Percentiles rank a stretch among this genome's conserved stretches.
Evolutionary conservation across 37 sponge, comb jelly and placozoan genomes (phyloP).

Genomic region (Ianthella basta): DNA sequence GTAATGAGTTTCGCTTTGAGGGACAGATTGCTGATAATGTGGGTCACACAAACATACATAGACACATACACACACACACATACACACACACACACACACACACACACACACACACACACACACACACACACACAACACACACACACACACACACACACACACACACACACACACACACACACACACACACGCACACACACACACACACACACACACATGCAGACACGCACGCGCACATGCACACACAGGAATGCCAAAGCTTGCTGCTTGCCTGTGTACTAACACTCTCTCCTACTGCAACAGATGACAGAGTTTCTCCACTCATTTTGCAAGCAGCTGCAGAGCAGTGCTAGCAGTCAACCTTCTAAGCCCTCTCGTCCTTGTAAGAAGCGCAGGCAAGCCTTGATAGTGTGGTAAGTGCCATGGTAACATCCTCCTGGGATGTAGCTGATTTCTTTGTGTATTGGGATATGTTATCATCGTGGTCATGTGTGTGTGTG

Average conservation of each 20-base stretch:
- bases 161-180: not conserved
- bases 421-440: not conserved
- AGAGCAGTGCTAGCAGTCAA: too few species aligned
- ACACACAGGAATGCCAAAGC: not conserved
- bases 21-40: not conserved
- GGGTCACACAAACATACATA: not conserved
- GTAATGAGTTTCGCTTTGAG: too few species aligned
- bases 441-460: not conserved
- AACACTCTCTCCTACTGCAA: not conserved
- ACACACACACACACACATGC: slow-evolving; percentile 15
- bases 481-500: too few species aligned
- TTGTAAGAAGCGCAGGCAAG: not conserved
- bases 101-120: not conserved
- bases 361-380: too few species aligned
- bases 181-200: not conserved
- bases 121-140: not conserved
- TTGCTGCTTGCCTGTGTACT: not conserved
- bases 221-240: not conserved
- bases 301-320: too few species aligned
- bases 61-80: not conserved
- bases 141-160: not conserved
- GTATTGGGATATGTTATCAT: too few species aligned
- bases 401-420: slow-evolving; percentile 11
- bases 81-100: slow-evolving; percentile 9
- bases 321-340: too few species aligned